A percentile compares a stretch with the other conserved stretches of the same genome.
phyloP scores from a whole-genome alignment of 37 sponge, comb jelly and placozoan species.

The Axinella damicornis region DNA sequence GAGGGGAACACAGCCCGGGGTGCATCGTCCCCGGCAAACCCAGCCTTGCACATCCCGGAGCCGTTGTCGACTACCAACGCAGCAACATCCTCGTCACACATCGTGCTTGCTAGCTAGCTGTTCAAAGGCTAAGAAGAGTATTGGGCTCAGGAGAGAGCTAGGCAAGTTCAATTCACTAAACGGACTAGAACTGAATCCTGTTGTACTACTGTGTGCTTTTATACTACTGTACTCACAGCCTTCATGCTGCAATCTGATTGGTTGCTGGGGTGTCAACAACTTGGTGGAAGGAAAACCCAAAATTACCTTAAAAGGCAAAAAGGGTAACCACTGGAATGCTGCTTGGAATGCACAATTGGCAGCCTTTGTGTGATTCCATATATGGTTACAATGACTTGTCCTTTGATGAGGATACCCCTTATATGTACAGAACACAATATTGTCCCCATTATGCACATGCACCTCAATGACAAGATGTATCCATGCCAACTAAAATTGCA shows the following conservation, averaged over 20 bases:
- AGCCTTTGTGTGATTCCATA: too few species aligned
- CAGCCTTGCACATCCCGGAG: slow-evolving; percentile 99
- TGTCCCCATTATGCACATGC: too few species aligned
- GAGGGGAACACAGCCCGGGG: slow-evolving; percentile 99
- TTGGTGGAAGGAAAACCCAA: neutral
- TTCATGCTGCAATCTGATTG: slow-evolving; percentile 40
- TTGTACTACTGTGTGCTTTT: neutral
- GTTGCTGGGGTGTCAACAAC: slow-evolving; percentile 41
- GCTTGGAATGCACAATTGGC: neutral
- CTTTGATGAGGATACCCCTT: too few species aligned
- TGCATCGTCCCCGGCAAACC: slow-evolving; percentile 99
- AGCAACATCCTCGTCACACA: slow-evolving; percentile 88
- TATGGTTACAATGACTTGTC: too few species aligned
- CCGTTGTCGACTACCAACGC: slow-evolving; percentile 99
- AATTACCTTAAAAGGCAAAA: slow-evolving; percentile 26
- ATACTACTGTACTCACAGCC: slow-evolving; percentile 1
- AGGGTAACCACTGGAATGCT: neutral
- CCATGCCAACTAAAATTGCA: neutral
- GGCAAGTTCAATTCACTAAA: neutral
- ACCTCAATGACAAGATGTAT: too few species aligned
- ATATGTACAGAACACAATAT: too few species aligned
- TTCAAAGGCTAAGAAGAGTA: neutral
- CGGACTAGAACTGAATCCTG: neutral
- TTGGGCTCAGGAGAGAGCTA: neutral
- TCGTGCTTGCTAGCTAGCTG: neutral